A percentile compares a stretch with the other conserved stretches of the same genome.
Conservation (phyloP, 1,140 invertebrate species). For the Heterodera schachtii region DNA sequence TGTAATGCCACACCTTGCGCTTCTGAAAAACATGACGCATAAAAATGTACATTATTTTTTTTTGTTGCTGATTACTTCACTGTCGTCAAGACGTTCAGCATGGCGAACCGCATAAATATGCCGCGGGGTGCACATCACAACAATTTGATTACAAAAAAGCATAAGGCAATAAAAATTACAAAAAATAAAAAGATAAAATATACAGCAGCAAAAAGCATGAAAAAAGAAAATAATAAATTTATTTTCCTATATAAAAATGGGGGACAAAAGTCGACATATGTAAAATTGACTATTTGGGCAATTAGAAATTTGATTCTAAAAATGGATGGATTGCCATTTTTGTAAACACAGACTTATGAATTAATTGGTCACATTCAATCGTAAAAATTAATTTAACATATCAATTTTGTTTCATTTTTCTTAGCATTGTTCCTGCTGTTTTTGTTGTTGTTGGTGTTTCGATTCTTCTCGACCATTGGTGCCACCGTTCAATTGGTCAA, state of each 20-base stretch:
- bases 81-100: constrained; percentile 12
- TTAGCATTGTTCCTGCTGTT: neutral
- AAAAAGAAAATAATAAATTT: too few relatives aligned
- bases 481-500: neutral
- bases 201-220: too few relatives aligned
- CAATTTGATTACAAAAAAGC: neutral
- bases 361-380: too few relatives aligned
- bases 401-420: too few relatives aligned
- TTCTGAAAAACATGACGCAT: neutral
- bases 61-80: neutral
- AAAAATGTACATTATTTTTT: neutral
- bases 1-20: constrained; percentile 25
- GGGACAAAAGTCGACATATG: too few relatives aligned
- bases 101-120: constrained; percentile 19
- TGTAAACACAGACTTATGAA: too few relatives aligned
- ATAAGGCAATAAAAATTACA: neutral
- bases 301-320: too few relatives aligned
- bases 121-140: constrained; percentile 8
- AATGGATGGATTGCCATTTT: too few relatives aligned
- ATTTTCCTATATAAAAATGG: too few relatives aligned
- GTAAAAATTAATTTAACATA: too few relatives aligned
- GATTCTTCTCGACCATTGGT: neutral
- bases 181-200: too few relatives aligned
- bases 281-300: too few relatives aligned
- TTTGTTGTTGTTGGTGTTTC: neutral